Percentiles rank a stretch among this genome's conserved stretches.
Conservation (phyloP, 1,140 invertebrate species). For the Diorhabda sublineata region DNA sequence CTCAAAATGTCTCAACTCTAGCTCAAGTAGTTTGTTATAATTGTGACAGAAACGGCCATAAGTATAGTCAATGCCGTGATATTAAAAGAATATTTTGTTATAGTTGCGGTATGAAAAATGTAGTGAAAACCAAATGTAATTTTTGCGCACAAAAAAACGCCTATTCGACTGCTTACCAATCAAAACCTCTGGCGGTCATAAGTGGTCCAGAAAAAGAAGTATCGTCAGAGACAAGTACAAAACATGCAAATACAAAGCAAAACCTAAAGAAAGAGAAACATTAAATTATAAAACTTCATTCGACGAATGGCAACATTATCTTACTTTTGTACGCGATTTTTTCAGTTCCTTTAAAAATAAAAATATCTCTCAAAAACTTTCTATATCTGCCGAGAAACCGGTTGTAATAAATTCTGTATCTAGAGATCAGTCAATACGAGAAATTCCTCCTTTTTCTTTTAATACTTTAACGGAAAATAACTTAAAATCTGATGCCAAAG, state of each 20-base stretch:
- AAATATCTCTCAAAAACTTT: background rate
- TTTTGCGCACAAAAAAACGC: too few relatives aligned
- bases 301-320: background rate
- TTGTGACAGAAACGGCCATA: too few relatives aligned
- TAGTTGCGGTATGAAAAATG: too few relatives aligned
- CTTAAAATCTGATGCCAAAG: background rate
- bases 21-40: too few relatives aligned
- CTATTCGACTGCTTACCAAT: too few relatives aligned
- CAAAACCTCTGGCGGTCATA: too few relatives aligned
- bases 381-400: background rate
- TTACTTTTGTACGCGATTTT: background rate
- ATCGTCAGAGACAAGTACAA: too few relatives aligned
- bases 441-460: background rate
- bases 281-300: background rate
- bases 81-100: too few relatives aligned
- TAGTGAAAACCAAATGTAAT: too few relatives aligned
- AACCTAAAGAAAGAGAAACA: background rate
- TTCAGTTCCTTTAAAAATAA: background rate
- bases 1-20: too few relatives aligned
- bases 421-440: background rate
- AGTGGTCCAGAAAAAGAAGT: too few relatives aligned
- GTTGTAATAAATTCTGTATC: background rate
- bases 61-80: too few relatives aligned
- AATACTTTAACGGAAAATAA: background rate
- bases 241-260: background rate